These are phyloP conservation scores for Hipposideros armiger DNA, from an alignment of 2,113 vertebrate genomes.

Conservation along the genomic window DNA sequence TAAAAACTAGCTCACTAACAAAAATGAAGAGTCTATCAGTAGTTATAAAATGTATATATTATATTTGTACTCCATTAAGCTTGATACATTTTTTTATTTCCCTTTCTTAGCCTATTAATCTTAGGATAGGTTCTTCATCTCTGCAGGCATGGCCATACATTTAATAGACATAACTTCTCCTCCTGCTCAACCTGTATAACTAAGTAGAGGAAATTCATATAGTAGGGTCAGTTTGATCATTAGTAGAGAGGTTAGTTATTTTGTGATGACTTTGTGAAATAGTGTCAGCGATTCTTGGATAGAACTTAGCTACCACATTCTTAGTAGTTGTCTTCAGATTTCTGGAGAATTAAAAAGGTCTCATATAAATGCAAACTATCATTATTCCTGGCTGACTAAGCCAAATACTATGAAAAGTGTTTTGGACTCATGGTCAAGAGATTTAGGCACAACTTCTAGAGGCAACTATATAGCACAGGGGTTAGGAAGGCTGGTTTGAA, in stretches of 20 bases:
- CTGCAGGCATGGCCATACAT: background rate
- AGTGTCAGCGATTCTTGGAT: background rate
- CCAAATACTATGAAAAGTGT: background rate
- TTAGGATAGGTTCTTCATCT: background rate
- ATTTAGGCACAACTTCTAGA: background rate
- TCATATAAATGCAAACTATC: constrained; percentile 12
- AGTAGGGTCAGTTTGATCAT: background rate
- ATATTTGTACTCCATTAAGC: background rate
- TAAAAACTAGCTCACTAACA: constrained; percentile 28
- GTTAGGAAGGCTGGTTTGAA: background rate
- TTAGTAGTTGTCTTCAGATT: background rate
- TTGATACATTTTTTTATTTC: background rate
- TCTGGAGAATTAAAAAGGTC: background rate
- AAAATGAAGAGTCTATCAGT: background rate
- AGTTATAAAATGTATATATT: background rate
- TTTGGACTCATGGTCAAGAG: background rate
- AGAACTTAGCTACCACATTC: background rate
- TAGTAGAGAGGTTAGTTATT: background rate
- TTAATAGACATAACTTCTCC: background rate
- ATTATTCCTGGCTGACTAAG: background rate
- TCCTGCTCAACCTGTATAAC: background rate
- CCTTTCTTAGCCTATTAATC: background rate
- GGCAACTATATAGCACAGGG: background rate
- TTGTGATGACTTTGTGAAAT: background rate
- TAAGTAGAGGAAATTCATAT: background rate